These are phyloP conservation scores for Standfussiana lucernea DNA, from an alignment of 2,888 invertebrate genomes.

Conservation along the genomic window DNA sequence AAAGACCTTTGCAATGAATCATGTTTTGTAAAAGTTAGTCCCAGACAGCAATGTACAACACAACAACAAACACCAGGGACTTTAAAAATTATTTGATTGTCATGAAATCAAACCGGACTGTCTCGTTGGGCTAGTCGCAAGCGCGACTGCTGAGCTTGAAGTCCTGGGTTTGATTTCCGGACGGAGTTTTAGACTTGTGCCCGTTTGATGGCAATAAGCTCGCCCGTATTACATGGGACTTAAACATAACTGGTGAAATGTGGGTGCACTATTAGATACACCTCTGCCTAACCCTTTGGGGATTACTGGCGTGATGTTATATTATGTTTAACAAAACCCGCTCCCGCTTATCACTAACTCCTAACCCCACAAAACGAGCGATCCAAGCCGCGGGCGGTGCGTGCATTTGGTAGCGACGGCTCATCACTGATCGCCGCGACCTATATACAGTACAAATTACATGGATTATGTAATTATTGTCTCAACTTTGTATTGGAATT, in stretches of 20 bases:
- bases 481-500: conserved; percentile 50
- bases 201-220: too few species aligned
- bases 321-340: too few species aligned
- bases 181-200: too few species aligned
- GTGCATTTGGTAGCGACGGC: conserved; percentile 71
- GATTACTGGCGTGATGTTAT: too few species aligned
- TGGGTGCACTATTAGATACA: too few species aligned
- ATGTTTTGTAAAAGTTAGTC: not conserved
- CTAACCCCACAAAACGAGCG: conserved; percentile 35
- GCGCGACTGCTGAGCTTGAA: too few species aligned
- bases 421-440: conserved; percentile 71
- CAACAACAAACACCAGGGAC: not conserved
- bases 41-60: not conserved
- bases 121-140: too few species aligned
- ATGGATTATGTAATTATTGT: conserved; percentile 66
- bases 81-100: not conserved
- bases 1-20: not conserved
- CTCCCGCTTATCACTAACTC: conserved; percentile 42
- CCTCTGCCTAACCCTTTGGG: too few species aligned
- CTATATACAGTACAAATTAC: conserved; percentile 69
- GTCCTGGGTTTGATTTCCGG: too few species aligned
- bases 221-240: too few species aligned
- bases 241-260: too few species aligned
- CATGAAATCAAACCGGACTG: not conserved
- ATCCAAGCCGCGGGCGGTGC: conserved; percentile 67